Evolutionary conservation across 2,113 vertebrate species (phyloP), one percentile per base, ranked within the genome.

Genomic region (Ibidorhyncha struthersii): DNA sequence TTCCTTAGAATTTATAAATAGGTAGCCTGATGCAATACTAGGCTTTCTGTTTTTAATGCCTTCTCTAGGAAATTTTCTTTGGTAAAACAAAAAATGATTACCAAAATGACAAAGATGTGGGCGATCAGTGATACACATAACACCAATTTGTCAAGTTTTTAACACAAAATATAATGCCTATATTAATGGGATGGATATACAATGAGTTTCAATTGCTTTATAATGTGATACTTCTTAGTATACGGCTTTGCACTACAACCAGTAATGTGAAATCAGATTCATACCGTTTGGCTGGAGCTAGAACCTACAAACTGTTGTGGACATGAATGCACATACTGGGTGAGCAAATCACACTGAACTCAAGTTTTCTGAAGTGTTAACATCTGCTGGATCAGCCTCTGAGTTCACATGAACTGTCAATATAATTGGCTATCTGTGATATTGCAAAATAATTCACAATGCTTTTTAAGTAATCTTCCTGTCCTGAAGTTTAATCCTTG

Each of bases 1-100:
- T 98, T 97, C 90, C 90, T 96, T 93, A 96, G 97, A 90, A 97
- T 98, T 96, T 97, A 96, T 96, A 96, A 98, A 95, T 97, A 98
- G 89, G 92, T 92, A 82, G 62, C 80, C 71, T 90, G 96, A 92
- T 69, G 72, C 79, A 88, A 93, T 93, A 77, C 82, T 82, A 86
- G 87, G 96, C 69, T 98, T 96, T 92, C 96, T 97, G 86, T 14
- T 88, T 95, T 96, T 62, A 97, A 84, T 89, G 25, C 61, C 61
- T 92, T 95, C 69, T 76, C 47, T 63, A 76, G 55, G 41, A 96
- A 97, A 98, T 96, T 43, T 58, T 93, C 91, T 96, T 96, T 53
- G 62, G 67, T 83, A 78, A 96, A 97, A 92, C 74, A 78, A 96
- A 88, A 97, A 90, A 85, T 52, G 4, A 81, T 94, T 87, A 89